Conservation (phyloP, 2,797 vertebrate species). For the Myotis planiceps region DNA sequence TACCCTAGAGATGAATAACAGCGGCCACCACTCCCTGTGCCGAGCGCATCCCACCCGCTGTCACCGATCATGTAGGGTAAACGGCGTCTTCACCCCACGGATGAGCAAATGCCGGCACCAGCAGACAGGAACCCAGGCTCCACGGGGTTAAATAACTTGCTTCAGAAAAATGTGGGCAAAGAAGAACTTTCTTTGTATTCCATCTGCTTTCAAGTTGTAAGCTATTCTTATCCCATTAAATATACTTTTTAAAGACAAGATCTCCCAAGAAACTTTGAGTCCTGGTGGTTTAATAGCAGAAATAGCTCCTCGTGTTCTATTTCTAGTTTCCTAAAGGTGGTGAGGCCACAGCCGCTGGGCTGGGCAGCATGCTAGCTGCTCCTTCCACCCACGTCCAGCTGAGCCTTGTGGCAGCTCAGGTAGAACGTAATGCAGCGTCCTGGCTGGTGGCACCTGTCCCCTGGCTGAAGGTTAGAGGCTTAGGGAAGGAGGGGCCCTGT, state of each 20-base stretch:
- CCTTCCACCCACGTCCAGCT: too few species aligned
- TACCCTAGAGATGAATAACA: neutral
- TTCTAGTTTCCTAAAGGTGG: neutral
- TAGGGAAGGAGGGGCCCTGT: neutral
- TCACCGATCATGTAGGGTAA: too few species aligned
- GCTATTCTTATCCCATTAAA: neutral
- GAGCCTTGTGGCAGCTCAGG: neutral
- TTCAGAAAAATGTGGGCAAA: neutral
- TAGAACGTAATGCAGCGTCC: too few species aligned
- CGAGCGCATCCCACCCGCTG: accelerated
- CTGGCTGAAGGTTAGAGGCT: neutral
- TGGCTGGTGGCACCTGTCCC: neutral
- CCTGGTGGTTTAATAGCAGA: neutral
- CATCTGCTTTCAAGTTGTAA: neutral
- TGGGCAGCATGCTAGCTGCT: neutral
- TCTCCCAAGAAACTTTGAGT: neutral
- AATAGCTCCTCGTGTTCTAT: neutral
- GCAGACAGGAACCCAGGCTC: neutral
- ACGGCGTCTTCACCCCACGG: neutral
- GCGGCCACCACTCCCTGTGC: neutral
- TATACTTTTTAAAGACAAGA: neutral
- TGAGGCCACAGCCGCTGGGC: neutral
- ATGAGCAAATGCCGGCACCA: neutral
- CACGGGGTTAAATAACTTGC: neutral
- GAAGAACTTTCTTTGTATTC: neutral